phyloP scores from a whole-genome alignment of 2,797 vertebrate species.

The Oreonectes daqikongensis region DNA sequence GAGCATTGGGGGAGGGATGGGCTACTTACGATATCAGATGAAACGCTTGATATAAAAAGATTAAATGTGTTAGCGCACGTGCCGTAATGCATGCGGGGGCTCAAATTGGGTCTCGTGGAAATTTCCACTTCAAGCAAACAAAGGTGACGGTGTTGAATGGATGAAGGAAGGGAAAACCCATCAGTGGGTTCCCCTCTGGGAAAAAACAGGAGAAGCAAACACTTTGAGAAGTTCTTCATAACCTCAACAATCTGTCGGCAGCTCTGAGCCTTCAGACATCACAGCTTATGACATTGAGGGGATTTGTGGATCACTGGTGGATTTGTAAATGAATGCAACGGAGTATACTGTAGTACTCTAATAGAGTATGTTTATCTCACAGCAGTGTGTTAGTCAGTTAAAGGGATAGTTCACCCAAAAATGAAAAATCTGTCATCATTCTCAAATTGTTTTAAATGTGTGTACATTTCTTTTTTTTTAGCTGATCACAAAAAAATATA shows the following conservation, averaged over 20 bases:
- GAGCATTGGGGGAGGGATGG: not conserved
- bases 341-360: not conserved
- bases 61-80: conserved; percentile 35
- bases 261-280: not conserved
- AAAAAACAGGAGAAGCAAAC: not conserved
- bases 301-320: not conserved
- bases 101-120: conserved; percentile 48
- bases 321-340: conserved; percentile 9
- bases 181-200: conserved; percentile 1
- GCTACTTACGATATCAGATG: conserved; percentile 47
- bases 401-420: too few species aligned
- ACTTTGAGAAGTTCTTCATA: conserved; percentile 18
- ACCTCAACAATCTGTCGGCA: not conserved
- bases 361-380: not conserved
- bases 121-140: conserved; percentile 45
- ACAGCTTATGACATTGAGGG: not conserved
- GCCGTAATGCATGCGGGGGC: conserved; percentile 20
- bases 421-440: too few species aligned
- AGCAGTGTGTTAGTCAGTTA: not conserved
- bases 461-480: too few species aligned
- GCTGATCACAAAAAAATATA: too few species aligned
- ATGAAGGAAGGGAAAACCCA: conserved; percentile 22
- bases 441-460: too few species aligned
- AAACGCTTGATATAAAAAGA: conserved; percentile 44
- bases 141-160: conserved; percentile 30